These are phyloP conservation scores for Manduca sexta DNA, from an alignment of 1,140 invertebrate genomes.

Conservation along the genomic window DNA sequence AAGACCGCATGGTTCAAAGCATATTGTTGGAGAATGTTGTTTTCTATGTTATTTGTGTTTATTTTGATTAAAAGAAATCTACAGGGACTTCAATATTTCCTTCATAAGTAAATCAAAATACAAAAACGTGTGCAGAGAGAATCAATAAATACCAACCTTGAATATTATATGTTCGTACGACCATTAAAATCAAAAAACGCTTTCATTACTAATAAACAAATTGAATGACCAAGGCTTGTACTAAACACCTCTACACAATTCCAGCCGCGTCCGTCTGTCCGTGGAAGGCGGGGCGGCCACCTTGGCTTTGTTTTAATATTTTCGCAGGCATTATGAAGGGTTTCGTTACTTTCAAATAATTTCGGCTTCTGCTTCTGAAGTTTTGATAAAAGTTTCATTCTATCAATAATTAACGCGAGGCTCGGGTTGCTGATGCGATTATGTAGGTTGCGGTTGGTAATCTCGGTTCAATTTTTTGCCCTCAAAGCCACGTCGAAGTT, in stretches of 20 bases:
- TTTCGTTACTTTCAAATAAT: slow-evolving; percentile 71
- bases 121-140: no score
- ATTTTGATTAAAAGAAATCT: no score
- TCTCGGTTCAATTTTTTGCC: slow-evolving; percentile 38
- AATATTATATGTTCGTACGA: no score
- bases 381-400: slow-evolving; percentile 73
- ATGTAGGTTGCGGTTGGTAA: slow-evolving; percentile 50
- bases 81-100: no score
- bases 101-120: no score
- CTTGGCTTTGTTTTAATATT: slow-evolving; percentile 73
- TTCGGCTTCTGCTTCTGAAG: slow-evolving; percentile 71
- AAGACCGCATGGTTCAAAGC: no score
- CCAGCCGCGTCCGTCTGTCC: slow-evolving; percentile 48
- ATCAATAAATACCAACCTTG: no score
- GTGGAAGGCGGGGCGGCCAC: slow-evolving; percentile 54
- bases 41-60: no score
- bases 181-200: no score
- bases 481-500: slow-evolving; percentile 3
- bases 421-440: slow-evolving; percentile 61
- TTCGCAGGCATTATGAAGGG: slow-evolving; percentile 72
- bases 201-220: no score
- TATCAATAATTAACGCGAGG: slow-evolving; percentile 72
- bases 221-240: slow-evolving; percentile 3
- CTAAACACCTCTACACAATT: slow-evolving; percentile 36
- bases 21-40: no score